phyloP scores from a whole-genome alignment of 2,888 invertebrate genomes.

The Trachelus stipa region DNA sequence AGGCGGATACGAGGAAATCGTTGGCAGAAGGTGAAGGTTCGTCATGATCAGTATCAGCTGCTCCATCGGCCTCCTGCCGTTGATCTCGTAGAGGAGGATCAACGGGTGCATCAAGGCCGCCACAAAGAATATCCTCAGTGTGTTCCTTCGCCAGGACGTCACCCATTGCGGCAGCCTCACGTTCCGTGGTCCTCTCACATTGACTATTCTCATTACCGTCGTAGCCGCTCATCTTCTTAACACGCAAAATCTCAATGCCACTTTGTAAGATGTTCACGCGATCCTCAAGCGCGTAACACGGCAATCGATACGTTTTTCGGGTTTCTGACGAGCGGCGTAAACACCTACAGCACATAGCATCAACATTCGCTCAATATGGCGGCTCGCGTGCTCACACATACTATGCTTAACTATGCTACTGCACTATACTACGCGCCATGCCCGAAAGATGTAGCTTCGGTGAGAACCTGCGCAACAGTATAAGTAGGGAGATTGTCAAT shows the following conservation, averaged over 20 bases:
- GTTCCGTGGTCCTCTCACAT: conserved; percentile 48
- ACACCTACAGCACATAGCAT: conserved; percentile 53
- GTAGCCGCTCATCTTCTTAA: conserved; percentile 48
- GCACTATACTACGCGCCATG: background rate
- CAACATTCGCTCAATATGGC: conserved; percentile 59
- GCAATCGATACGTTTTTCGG: conserved; percentile 33
- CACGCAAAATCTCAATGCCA: conserved; percentile 20
- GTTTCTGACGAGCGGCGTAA: conserved; percentile 47
- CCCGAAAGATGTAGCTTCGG: background rate
- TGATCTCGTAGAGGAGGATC: conserved; percentile 17
- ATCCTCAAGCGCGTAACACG: conserved; percentile 14
- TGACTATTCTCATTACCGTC: conserved; percentile 44
- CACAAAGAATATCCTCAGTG: conserved; percentile 40
- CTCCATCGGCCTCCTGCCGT: conserved; percentile 34
- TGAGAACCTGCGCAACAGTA: background rate
- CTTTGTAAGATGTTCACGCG: conserved; percentile 22
- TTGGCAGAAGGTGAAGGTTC: conserved; percentile 33
- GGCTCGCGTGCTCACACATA: conserved; percentile 26
- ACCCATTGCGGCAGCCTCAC: conserved; percentile 56
- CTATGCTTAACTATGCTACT: background rate
- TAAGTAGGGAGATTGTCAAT: no score
- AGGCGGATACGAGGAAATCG: conserved; percentile 30
- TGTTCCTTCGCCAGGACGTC: conserved; percentile 62
- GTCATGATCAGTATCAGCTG: conserved; percentile 32
- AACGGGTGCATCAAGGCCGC: conserved; percentile 37